Conservation (phyloP, 2,113 vertebrate genomes). For the Helogale parvula region DNA sequence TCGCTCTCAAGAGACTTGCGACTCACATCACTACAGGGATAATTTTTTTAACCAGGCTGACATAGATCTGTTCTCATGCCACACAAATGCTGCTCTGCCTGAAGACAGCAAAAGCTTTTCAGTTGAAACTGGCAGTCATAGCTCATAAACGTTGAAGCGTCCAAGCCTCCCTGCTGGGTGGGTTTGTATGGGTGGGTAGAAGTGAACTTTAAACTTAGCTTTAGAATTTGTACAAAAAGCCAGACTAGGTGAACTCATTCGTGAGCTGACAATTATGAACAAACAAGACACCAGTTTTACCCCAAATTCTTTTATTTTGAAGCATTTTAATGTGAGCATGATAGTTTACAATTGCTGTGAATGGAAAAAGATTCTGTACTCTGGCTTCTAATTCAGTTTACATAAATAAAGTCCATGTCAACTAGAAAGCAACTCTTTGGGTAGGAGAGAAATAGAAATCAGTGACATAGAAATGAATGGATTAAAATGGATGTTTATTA, state of each 20-base stretch:
- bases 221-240: neutral
- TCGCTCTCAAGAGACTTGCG: neutral
- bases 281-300: neutral
- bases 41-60: neutral
- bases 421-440: neutral
- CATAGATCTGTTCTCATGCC: neutral
- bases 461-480: neutral
- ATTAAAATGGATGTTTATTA: neutral
- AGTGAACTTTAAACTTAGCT: neutral
- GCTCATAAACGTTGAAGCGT: neutral
- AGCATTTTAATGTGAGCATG: neutral
- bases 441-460: conserved; percentile 12
- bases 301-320: neutral
- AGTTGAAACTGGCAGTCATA: neutral
- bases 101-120: neutral
- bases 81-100: neutral
- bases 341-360: neutral
- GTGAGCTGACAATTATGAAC: neutral
- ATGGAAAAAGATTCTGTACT: neutral
- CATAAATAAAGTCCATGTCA: neutral
- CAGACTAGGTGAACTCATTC: neutral
- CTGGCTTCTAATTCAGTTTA: conserved; percentile 23
- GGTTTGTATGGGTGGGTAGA: neutral
- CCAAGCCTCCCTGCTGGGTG: neutral
- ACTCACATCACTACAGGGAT: neutral